Base-by-base conservation (phyloP, 2,113 vertebrate species). In the Dendrocopos noguchii region DNA sequence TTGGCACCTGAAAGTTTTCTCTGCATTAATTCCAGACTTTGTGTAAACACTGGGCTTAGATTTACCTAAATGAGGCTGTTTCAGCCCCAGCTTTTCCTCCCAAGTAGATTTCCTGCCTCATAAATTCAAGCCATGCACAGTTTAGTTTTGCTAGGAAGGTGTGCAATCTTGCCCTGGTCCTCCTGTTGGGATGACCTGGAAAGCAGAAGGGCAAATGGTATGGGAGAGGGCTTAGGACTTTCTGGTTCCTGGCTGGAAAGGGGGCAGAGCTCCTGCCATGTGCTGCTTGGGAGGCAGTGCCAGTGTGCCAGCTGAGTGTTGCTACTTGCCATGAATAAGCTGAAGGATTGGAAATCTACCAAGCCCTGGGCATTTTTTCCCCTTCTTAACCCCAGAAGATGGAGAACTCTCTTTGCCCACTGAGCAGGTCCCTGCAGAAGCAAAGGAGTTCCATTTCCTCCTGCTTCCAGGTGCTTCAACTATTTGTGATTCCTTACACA, bases 21-120 rank as follows among this genome's bases (percentile, higher is more conserved):
- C 97, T 98, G 97, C 97, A 98, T 98, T 98, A 98, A 98, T 98
- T 98, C 95, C 97, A 98, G 98, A 98, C 97, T 87, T 65, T 97
- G 93, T 97, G 96, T 97, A 98, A 98, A 98, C 96, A 98, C 65
- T 77, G 74, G 91, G 77, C 94, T 88, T 88, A 94, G 95, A 95
- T 90, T 90, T 93, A 88, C 95, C 95, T 93, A 95, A 97, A 96
- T 31, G 64, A 90, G 70, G 70, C 75, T 93, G 86, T 94, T 96
- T 97, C 86, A 93, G 95, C 60, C 83, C 87, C 65, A 94, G 88
- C 34, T 94, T 44, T 96, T 97, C 93, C 91, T 94, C 67, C 71
- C 56, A 64, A 87, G 53, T 13, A 89, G 79, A 95, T 89, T 96
- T 96, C 95, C 91, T 90, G 91, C 59, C 93, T 94, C 88, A 85